Evolutionary conservation across 2,113 vertebrate genomes (phyloP), one percentile per base, ranked within the genome.

Genomic region (Zosterops lateralis): DNA sequence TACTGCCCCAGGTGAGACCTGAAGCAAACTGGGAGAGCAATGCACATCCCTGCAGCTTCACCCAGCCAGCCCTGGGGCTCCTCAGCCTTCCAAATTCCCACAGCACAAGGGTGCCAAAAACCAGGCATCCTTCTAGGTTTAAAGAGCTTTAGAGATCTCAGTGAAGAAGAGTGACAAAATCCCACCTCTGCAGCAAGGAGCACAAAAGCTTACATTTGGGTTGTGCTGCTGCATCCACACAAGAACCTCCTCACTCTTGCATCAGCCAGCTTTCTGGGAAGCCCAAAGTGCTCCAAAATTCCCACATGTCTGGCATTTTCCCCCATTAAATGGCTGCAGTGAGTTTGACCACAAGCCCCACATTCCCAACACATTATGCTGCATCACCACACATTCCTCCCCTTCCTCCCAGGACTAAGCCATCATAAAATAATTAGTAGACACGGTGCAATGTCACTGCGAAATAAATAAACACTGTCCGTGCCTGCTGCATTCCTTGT

Each of bases 351-450:
- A 90, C 53, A 74, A 88, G 18, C 53, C 29, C 58, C 44, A 12
- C 9, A 0, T 61, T 68, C n/a, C 40, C 14, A 65, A 5, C 24
- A 10, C 17, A 2, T 44, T 6, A 22, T 1, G 0, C 38, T 42
- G 68, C 87, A 62, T 56, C 78, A 76, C 44, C 71, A 58, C 44
- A 18, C 10, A 54, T 12, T 50, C 74, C 60, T 67, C 70, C 71
- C 74, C 44, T 25, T 62, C 84, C 65, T 89, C 47, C 71, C 11
- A 7, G 6, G 17, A 64, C n/a, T 32, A 54, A 87, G 19, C 66
- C 78, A 64, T 66, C 87, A 53, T 44, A 85, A 91, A 92, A 45
- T 38, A 91, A 88, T 90, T 83, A 94, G 26, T 56, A 62, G 58
- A 25, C 74, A 65, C 71, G 9, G 51, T 17, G 67, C 58, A 60